A percentile compares a stretch with the other conserved stretches of the same genome.
These are phyloP conservation scores for Geopemphigus sp. DNA, from an alignment of 1,140 invertebrate species.

Conservation along the genomic window DNA sequence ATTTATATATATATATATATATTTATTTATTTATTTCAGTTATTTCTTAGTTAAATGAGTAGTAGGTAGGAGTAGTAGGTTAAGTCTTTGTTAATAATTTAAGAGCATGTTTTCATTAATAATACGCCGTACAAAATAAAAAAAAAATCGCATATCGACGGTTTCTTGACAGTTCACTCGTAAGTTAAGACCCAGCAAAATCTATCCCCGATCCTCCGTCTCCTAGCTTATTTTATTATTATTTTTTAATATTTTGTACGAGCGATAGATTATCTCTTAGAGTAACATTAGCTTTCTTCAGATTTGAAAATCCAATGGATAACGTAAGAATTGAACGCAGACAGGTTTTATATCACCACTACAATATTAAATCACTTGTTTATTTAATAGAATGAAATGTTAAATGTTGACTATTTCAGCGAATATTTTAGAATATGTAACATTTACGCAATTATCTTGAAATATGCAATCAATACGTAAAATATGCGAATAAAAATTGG, in stretches of 20 bases:
- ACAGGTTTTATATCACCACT: background rate
- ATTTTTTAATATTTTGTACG: slow-evolving; percentile 1
- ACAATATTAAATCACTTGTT: background rate
- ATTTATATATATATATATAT: no score
- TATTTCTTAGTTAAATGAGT: no score
- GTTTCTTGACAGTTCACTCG: background rate
- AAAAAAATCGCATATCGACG: background rate
- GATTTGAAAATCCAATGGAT: no score
- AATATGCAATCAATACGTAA: background rate
- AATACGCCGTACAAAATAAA: no score
- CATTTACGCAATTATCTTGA: background rate
- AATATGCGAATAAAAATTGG: no score
- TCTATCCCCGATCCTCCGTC: background rate
- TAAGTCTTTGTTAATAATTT: no score
- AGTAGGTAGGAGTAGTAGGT: no score
- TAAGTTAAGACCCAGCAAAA: background rate
- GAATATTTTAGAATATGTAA: background rate
- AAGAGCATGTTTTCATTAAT: no score
- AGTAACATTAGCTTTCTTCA: background rate
- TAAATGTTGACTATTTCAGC: background rate
- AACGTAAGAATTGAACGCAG: background rate
- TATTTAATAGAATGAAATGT: no score
- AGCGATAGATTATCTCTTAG: background rate
- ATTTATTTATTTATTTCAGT: no score
- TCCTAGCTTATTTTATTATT: background rate